These are phyloP conservation scores for Drosophila longiperda DNA, from an alignment of 2,888 invertebrate species.

Conservation along the genomic window DNA sequence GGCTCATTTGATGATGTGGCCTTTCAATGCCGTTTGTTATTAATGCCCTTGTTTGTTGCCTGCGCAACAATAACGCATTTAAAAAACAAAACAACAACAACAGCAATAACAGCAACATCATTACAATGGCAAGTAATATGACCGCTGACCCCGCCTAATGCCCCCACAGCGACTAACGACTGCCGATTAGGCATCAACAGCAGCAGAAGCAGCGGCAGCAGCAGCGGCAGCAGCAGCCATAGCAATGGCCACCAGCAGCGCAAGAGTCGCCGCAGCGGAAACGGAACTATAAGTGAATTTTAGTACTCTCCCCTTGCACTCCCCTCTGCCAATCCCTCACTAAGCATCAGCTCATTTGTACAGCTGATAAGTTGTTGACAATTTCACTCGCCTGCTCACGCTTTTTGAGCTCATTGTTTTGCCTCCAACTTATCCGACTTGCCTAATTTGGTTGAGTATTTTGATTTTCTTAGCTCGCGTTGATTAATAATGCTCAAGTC, in stretches of 20 bases:
- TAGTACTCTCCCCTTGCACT: conserved; percentile 15
- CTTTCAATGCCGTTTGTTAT: conserved; percentile 76
- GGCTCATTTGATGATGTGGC: conserved; percentile 75
- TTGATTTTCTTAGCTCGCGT: conserved; percentile 37
- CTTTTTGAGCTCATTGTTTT: conserved; percentile 50
- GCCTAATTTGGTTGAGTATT: conserved; percentile 52
- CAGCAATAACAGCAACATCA: conserved; percentile 41
- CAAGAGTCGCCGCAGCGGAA: conserved; percentile 46
- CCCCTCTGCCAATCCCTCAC: conserved; percentile 3
- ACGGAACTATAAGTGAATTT: conserved; percentile 52
- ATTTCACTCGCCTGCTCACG: conserved; percentile 46
- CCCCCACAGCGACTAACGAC: conserved; percentile 62
- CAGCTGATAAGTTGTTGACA: conserved; percentile 65
- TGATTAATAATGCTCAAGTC: conserved; percentile 49
- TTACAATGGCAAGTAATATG: conserved; percentile 60
- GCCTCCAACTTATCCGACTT: conserved; percentile 28
- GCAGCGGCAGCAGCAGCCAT: conserved; percentile 8
- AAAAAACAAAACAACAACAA: conserved; percentile 47
- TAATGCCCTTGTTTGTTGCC: conserved; percentile 72
- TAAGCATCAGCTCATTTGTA: conserved; percentile 51
- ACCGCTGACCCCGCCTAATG: conserved; percentile 39
- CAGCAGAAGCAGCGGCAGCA: conserved; percentile 12
- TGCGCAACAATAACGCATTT: conserved; percentile 75
- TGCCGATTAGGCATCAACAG: conserved; percentile 59
- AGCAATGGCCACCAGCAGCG: conserved; percentile 49